These are phyloP conservation scores for Temnothorax nylanderi DNA, from an alignment of 1,140 invertebrate genomes.

Conservation along the genomic window DNA sequence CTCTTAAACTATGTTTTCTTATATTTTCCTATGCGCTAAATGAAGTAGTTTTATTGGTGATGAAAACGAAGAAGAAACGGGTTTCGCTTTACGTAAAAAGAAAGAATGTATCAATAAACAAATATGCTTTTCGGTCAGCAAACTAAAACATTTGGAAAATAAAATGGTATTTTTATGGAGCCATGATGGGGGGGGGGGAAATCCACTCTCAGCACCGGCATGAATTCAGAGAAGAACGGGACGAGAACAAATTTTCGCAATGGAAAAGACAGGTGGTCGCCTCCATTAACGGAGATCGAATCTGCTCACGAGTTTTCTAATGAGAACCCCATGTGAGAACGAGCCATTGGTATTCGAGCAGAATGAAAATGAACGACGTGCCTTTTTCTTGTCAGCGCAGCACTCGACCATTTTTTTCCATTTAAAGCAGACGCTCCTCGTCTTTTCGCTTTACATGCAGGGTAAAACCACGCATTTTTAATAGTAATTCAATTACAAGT, in stretches of 20 bases:
- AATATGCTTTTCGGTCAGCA: neutral
- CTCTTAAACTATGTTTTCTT: neutral
- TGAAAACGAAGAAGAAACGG: neutral
- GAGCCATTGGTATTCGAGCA: conserved; percentile 15
- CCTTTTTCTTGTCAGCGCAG: conserved; percentile 19
- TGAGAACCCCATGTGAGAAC: conserved; percentile 47
- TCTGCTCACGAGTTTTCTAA: conserved; percentile 51
- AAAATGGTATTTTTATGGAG: conserved; percentile 47
- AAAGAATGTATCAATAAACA: neutral
- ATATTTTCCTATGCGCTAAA: neutral
- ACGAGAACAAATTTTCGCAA: conserved; percentile 45
- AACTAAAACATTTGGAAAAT: conserved; percentile 51
- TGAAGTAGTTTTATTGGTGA: neutral
- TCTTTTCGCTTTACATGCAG: neutral
- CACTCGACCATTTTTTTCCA: neutral
- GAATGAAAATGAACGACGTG: conserved; percentile 43
- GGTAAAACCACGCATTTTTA: neutral
- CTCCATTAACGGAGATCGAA: conserved; percentile 44
- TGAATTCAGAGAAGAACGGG: neutral
- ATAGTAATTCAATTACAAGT: neutral
- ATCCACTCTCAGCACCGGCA: conserved; percentile 7
- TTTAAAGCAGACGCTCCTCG: neutral
- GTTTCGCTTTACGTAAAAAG: neutral
- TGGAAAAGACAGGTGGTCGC: conserved; percentile 35
- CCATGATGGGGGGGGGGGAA: neutral